Base-by-base conservation (phyloP, 2,797 vertebrate genomes). In the Cottoperca gobio region DNA sequence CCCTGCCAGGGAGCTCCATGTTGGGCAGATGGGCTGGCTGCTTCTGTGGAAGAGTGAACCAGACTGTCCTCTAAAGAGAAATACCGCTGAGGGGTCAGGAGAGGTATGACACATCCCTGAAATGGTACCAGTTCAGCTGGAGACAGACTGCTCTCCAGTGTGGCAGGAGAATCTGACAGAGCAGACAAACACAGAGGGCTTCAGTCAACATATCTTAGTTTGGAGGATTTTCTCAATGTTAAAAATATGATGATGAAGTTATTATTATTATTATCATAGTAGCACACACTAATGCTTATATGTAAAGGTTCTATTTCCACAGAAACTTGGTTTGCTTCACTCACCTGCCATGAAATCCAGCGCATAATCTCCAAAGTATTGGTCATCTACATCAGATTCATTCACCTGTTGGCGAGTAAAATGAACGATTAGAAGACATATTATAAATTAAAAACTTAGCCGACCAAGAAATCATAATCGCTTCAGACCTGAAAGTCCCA, bases 271-370 rank as follows among this genome's bases (percentile, higher is more conserved):
- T 33, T 8, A 35, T 39, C 16, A 39, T 16, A 42, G 3, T 12
- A 37, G 16, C 13, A 42, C 21, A 49, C 8, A 24, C 2, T 11
- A 35, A 2, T 11, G 2, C 3, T 35, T 6, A 9, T 1, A 46
- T 60, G 9, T n/a, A 12, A 19, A 14, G 65, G 24, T 3, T 26
- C n/a, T 31, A 17, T 39, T 1, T 53, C 16, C 10, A 10, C 6
- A 10, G 4, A 28, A 14, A 2, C 48, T 37, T 24, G 8, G 3
- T 53, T 74, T 21, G 8, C 19, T 46, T 65, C 37, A 86, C 96
- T 96, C 90, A 95, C 97, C 97, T 90, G 95, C 86, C 42, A 95
- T 88, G 46, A 96, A 95, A 62, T 93, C 93, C 81, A 96, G 81
- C 0, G 94, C 94, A 6, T 94, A 95, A 76, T 95, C 95, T 77